Conservation (phyloP, 2,113 vertebrate species). For the Macroglossus sobrinus region DNA sequence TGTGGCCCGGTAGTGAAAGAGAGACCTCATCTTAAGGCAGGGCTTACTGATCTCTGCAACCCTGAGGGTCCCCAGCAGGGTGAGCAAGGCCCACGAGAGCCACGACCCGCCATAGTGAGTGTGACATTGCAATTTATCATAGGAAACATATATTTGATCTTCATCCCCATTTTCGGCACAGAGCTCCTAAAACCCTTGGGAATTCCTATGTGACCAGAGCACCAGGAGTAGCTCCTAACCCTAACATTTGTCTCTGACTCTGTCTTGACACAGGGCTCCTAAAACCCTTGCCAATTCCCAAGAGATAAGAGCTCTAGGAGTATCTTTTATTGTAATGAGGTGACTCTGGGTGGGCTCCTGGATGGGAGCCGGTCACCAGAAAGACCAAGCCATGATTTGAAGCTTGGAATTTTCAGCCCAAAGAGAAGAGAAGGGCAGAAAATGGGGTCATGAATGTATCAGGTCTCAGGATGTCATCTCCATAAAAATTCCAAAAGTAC, state of each 20-base stretch:
- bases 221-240: no score
- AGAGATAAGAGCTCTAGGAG: neutral
- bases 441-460: no score
- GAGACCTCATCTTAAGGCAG: neutral
- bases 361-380: neutral
- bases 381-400: neutral
- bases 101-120: rapidly evolving
- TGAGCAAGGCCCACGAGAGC: neutral
- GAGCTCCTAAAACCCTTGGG: neutral
- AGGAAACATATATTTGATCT: neutral
- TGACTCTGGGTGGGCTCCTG: neutral
- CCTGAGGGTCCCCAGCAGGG: neutral
- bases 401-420: neutral
- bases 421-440: neutral
- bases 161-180: neutral
- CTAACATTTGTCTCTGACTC: no score
- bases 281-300: no score
- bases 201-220: neutral
- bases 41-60: neutral
- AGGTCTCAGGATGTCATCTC: neutral
- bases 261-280: no score
- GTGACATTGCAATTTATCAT: neutral
- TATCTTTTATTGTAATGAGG: neutral
- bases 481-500: neutral
- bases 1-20: neutral